Base-by-base conservation (phyloP, 1,140 invertebrate species). In the Rhyacophila brunnea region DNA sequence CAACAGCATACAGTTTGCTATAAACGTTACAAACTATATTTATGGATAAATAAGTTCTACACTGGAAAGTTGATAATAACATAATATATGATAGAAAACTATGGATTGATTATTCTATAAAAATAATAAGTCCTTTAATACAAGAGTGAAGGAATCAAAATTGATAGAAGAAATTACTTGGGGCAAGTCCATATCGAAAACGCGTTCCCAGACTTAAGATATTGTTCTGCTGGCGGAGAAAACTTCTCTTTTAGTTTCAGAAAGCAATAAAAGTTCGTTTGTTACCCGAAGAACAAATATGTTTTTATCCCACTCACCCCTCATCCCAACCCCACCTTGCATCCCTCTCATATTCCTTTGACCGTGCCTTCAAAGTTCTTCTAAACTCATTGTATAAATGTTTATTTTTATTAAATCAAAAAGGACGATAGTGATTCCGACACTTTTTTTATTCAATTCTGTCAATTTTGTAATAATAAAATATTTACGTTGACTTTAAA, bases 241-340 rank as follows among this genome's bases (percentile, higher is more conserved):
- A 58, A 64, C 19, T 60, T 64, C 45, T 58, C 48, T 52, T 40
- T 63, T 60, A 60, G 53, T 64, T 64, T 44, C 19, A 49, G 23
- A 64, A 64, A 64, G 62, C 53, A 64, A 64, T 64, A 64, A 60
- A 64, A 64, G 58, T 60, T 64, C 52, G 62, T 64, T 64, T 64
- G 62, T 64, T 59, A 54, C 53, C 47, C 46, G 28, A 45, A 64
- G 58, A 64, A 64, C 62, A 64, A 64, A 64, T 64, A 64, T 49
- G 40, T 18, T 44, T 43, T 15, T 51, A n/a, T 58, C 35, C 48
- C 36, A n/a, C 44, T 46, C 50, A 14, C 38, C 40, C 58, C 17
- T 50, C 7, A 43, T 10, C 13, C 36, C 17, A 14, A 19, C 6
- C n/a, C 40, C 36, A 43, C 20, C 49, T 49, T 40, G 44, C 42